Evolutionary conservation across 2,888 invertebrate species (phyloP), one percentile per base, ranked within the genome.

Genomic region (Lycaena phlaeas): DNA sequence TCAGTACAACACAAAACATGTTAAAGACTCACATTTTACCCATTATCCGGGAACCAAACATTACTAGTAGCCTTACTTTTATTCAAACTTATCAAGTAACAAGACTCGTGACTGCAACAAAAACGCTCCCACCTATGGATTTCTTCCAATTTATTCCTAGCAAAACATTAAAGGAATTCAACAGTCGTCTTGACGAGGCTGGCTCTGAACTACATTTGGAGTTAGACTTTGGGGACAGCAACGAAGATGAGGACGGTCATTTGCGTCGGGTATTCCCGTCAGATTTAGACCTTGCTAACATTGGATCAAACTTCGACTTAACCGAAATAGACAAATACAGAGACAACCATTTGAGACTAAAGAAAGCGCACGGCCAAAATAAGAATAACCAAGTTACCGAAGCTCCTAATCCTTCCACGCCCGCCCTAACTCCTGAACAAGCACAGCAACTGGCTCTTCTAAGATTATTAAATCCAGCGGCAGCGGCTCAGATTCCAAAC

Each of bases 11-110:
- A 1, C 94, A 96, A 69, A 87, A 92, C 6, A 90, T 95, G 85
- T 77, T 95, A 11, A 95, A 95, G 72, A 96, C 96, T 1, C 95
- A 96, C 64, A 89, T 96, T 45, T 76, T 96, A 38, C 96, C 96
- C 0, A 89, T 96, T 1, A 87, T 95, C 27, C 88, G 89, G 48
- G 90, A 89, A 44, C 88, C 88, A 10, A 89, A 89, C 44, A 89
- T 93, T 51, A 93, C 94, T 0, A 89, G 88, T 38, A 90, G 88
- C 45, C 78, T 94, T 53, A 96, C 96, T 1, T 86, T 96, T 36
- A 92, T 95, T 2, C 96, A 96, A 78, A 95, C 96, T 0, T 96
- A 95, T 72, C 89, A 93, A 59, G 87, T 96, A 14, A 94, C 95
- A 1, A 87, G 95, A 61, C 78, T 95, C 41, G 95, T 96, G 7